Evolutionary conservation across 2,888 invertebrate genomes (phyloP).

Genomic region (Caenorhabditis doughertyi): DNA sequence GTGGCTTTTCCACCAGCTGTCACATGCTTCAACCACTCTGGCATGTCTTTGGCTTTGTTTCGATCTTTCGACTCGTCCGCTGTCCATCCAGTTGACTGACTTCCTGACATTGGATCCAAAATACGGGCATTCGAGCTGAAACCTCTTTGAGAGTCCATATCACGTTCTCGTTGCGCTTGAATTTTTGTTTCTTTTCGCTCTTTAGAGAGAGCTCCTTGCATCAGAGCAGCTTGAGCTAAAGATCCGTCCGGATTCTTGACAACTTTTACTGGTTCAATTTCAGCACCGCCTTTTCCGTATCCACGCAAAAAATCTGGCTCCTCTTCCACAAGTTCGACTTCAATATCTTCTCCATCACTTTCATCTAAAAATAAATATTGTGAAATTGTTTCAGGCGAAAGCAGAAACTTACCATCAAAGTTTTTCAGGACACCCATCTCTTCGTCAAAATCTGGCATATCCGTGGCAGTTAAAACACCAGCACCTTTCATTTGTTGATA

Average conservation of each 20-base stretch:
- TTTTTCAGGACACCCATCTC: conserved; percentile 90
- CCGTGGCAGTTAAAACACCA: conserved; percentile 88
- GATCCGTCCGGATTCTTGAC: conserved; percentile 96
- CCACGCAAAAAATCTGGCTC: conserved; percentile 93
- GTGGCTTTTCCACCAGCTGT: conserved; percentile 95
- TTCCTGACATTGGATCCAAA: conserved; percentile 78
- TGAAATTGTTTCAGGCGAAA: neutral
- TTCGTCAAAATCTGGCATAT: conserved; percentile 97
- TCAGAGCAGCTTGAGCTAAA: conserved; percentile 98
- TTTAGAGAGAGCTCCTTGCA: conserved; percentile 98
- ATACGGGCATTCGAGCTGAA: conserved; percentile 66
- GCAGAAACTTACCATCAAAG: conserved; percentile 67
- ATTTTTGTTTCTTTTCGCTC: conserved; percentile 97
- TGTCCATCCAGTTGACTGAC: conserved; percentile 52
- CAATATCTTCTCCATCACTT: conserved; percentile 93
- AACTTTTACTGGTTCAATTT: conserved; percentile 82
- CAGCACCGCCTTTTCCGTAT: conserved; percentile 84
- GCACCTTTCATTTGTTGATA: conserved; percentile 96
- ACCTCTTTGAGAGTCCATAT: conserved; percentile 72
- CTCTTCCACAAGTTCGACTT: conserved; percentile 98
- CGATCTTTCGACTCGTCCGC: conserved; percentile 74
- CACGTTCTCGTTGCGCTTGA: conserved; percentile 86
- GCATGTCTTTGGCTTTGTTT: conserved; percentile 87
- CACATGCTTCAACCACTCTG: conserved; percentile 99
- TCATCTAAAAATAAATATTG: conserved; percentile 73